Percentiles rank a stretch among this genome's conserved stretches.
Conservation (phyloP, 2,113 vertebrate species). For the Scomber colias region DNA sequence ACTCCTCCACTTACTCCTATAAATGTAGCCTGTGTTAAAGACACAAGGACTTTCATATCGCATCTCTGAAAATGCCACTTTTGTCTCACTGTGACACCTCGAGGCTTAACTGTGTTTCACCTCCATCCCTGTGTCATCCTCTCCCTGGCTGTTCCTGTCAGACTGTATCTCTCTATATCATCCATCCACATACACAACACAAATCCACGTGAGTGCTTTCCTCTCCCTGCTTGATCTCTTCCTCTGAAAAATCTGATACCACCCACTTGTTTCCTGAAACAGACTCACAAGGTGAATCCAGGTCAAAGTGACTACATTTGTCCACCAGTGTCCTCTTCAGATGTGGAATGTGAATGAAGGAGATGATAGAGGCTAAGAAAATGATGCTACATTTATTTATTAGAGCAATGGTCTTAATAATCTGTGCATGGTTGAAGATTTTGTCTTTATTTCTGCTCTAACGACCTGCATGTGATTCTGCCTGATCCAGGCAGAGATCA, state of each 20-base stretch:
- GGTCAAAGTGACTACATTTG: conserved; percentile 1
- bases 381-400: not conserved
- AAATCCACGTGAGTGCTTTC: not conserved
- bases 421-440: not conserved
- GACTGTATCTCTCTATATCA: not conserved
- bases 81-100: not conserved
- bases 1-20: not conserved
- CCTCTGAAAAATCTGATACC: conserved; percentile 2
- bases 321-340: not conserved
- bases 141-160: conserved; percentile 1
- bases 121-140: conserved; percentile 14
- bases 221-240: not conserved
- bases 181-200: not conserved
- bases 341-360: not conserved
- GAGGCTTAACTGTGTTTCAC: not conserved
- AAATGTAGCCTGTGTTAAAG: not conserved
- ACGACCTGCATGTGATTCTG: conserved; percentile 18
- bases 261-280: conserved; percentile 38
- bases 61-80: conserved; percentile 5
- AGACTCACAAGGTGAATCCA: conserved; percentile 22
- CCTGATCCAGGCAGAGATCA: conserved; percentile 26
- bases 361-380: too few relatives aligned
- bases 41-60: not conserved
- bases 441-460: conserved; percentile 16
- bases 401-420: not conserved